Percentiles rank a stretch among this genome's conserved stretches.
Conservation (phyloP, 1,140 invertebrate species). For the Hyles vespertilio region DNA sequence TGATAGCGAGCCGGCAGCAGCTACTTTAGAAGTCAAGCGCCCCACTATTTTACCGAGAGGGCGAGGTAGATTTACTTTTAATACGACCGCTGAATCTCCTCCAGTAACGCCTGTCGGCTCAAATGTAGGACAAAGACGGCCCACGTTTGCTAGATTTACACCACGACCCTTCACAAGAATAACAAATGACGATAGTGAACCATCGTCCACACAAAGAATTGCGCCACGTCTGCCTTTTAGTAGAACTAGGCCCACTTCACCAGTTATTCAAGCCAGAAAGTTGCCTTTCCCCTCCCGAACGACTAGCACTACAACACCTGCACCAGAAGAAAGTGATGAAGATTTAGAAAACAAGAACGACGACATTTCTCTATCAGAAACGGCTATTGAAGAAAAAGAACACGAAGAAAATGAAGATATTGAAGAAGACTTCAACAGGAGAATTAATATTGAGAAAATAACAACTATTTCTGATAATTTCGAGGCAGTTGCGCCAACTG, state of each 20-base stretch:
- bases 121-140: conserved; percentile 36
- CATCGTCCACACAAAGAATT: conserved; percentile 32
- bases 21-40: conserved; percentile 52
- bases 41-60: conserved; percentile 48
- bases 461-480: conserved; percentile 35
- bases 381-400: conserved; percentile 76
- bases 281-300: conserved; percentile 46
- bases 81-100: conserved; percentile 39
- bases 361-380: conserved; percentile 76
- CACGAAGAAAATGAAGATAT: conserved; percentile 43
- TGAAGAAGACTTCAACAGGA: conserved; percentile 33
- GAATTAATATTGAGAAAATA: conserved; percentile 47
- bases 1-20: conserved; percentile 61
- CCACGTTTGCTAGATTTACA: conserved; percentile 60
- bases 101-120: conserved; percentile 29
- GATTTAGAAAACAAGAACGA: conserved; percentile 71
- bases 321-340: conserved; percentile 28
- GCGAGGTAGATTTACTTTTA: conserved; percentile 42
- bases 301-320: conserved; percentile 29
- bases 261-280: conserved; percentile 42
- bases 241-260: conserved; percentile 32
- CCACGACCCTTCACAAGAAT: conserved; percentile 60
- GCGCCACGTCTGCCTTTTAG: conserved; percentile 43
- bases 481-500: conserved; percentile 20
- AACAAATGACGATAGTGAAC: conserved; percentile 19